Conservation (phyloP, 2,113 vertebrate species). For the Pedionomus torquatus region DNA sequence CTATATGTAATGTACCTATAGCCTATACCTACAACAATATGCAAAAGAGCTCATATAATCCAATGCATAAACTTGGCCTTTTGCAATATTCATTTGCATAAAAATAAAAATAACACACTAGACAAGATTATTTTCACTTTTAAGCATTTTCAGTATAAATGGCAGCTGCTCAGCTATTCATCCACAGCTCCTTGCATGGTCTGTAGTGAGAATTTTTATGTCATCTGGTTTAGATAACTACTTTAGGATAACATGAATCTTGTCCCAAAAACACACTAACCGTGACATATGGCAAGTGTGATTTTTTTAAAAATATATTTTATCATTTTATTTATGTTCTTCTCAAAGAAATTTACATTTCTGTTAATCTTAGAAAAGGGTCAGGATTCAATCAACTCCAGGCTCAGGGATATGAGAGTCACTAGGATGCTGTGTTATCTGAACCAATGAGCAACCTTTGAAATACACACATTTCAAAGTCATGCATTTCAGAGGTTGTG, state of each 20-base stretch:
- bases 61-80: not conserved
- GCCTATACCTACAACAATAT: not conserved
- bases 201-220: not conserved
- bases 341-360: not conserved
- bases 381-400: not conserved
- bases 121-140: not conserved
- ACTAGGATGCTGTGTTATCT: not conserved
- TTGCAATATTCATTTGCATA: not conserved
- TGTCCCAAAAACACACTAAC: not conserved
- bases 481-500: not conserved
- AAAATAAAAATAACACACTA: not conserved
- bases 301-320: not conserved
- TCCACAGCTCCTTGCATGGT: not conserved
- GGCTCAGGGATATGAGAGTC: not conserved
- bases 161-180: not conserved
- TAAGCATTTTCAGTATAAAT: not conserved
- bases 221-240: not conserved
- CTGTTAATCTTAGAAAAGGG: not conserved
- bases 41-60: not conserved
- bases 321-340: not conserved
- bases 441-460: not conserved
- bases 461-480: not conserved
- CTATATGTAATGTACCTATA: not conserved
- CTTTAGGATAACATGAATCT: not conserved
- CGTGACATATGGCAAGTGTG: not conserved